Evolutionary conservation across 53 echinoderm and acorn worm species (phyloP), one percentile per base, ranked within the genome.

Genomic region (Apostichopus leukothele): DNA sequence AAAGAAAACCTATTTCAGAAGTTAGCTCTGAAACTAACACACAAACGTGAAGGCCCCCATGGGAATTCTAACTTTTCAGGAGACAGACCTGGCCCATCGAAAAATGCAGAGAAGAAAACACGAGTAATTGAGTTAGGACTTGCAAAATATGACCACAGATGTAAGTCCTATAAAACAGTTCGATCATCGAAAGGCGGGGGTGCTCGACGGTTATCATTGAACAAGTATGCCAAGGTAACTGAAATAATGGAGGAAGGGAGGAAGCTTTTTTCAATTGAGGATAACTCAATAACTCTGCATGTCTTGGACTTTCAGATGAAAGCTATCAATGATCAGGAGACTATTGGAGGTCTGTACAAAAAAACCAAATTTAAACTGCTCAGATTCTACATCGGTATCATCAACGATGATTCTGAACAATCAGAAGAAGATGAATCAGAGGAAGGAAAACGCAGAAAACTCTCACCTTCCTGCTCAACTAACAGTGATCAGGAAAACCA

Each of bases 341-440:
- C 78, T 9, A 16, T 78, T 7, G 78, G 78, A n/a, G 78, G 78
- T 50, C 51, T 78, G 51, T 78, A 51, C 51, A 78, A 78, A 13
- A 78, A 78, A 78, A 78, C 78, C 0, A 78, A 78, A 26, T 78
- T 78, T 51, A 78, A 78, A 26, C 78, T 78, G 27, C 78, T 78
- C 7, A 26, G 78, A 78, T 53, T 78, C 13, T 78, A 78, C 13
- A 26, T 78, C 14, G 78, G 26, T 50, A 5, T 7, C 13, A 21
- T 26, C 8, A 13, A 6, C 8, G 27, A 50, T 78, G 51, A 26
- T 16, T 78, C 78, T 78, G 78, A 26, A 25, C 51, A 26, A 20
- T 51, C 51, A 78, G 22, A n/a, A 50, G 22, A n/a, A n/a, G 78
- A 78, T 23, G 78, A 78, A 78, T 11, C 67, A 67, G 67, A 73